phyloP scores from a whole-genome alignment of 2,797 vertebrate genomes.

The Botia almorhae region DNA sequence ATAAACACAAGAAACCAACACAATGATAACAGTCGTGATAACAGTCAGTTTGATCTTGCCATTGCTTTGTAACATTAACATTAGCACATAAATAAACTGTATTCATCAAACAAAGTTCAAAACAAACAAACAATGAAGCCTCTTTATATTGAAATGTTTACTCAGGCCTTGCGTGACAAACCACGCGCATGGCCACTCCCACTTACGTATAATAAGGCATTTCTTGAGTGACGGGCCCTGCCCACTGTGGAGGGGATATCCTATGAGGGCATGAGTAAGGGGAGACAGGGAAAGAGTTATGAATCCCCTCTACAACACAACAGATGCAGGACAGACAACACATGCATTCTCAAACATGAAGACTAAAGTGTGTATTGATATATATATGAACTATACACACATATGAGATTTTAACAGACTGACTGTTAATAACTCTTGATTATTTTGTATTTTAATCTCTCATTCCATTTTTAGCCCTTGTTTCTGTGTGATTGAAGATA shows the following conservation, averaged over 20 bases:
- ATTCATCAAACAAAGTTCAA: background rate
- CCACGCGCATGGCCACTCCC: conserved; percentile 54
- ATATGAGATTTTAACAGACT: background rate
- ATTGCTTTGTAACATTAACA: background rate
- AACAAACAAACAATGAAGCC: background rate
- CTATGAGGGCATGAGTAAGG: conserved; percentile 69
- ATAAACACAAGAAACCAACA: background rate
- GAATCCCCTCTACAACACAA: conserved; percentile 37
- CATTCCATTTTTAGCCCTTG: background rate
- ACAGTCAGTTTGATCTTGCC: background rate
- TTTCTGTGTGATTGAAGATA: background rate
- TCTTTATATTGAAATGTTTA: background rate
- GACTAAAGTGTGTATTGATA: background rate
- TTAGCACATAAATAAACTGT: background rate
- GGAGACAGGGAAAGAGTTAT: conserved; percentile 64
- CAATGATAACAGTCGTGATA: background rate
- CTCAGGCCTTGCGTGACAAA: conserved; percentile 29
- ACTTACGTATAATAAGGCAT: conserved; percentile 82
- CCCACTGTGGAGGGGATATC: conserved; percentile 80
- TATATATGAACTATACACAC: background rate
- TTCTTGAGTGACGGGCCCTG: conserved; percentile 71
- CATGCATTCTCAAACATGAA: conserved; percentile 61
- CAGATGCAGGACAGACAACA: conserved; percentile 35
- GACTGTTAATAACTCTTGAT: background rate
- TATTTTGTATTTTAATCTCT: background rate